These are phyloP conservation scores for Odontophorus gujanensis DNA, from an alignment of 2,113 vertebrate genomes.

Conservation along the genomic window DNA sequence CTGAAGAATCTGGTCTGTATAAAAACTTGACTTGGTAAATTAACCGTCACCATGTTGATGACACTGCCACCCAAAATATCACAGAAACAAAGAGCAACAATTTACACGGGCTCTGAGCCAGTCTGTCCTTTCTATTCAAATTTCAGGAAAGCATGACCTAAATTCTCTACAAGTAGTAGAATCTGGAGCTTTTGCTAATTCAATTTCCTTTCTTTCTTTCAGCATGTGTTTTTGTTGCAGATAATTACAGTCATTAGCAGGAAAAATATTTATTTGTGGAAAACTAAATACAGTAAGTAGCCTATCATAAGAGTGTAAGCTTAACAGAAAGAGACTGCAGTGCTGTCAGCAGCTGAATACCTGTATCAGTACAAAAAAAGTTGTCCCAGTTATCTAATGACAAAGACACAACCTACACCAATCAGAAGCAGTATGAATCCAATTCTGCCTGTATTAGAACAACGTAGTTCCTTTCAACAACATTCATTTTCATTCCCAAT, in stretches of 20 bases:
- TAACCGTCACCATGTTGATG: slow-evolving; percentile 50
- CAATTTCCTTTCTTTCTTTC: neutral
- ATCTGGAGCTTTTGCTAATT: slow-evolving; percentile 13
- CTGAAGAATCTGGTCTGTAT: slow-evolving; percentile 35
- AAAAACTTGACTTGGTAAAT: slow-evolving; percentile 55
- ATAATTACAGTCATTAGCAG: neutral
- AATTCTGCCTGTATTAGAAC: neutral
- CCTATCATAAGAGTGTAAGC: neutral
- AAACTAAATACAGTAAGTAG: neutral
- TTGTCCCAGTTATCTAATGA: neutral
- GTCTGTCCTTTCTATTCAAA: slow-evolving; percentile 41
- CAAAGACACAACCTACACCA: neutral
- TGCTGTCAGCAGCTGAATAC: neutral
- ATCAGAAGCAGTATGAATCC: neutral
- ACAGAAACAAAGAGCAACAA: slow-evolving; percentile 51
- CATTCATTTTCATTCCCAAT: neutral
- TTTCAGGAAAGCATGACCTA: slow-evolving; percentile 36
- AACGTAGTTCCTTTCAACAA: neutral
- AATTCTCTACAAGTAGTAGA: slow-evolving; percentile 8
- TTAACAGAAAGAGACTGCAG: neutral
- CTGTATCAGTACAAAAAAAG: neutral
- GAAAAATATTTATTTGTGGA: neutral
- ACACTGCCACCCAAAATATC: slow-evolving; percentile 53
- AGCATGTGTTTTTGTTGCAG: neutral
- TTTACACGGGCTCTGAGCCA: slow-evolving; percentile 29